Evolutionary conservation across 92 coral and sea anemone genomes (phyloP).

Genomic region (Phymanthus crucifer): DNA sequence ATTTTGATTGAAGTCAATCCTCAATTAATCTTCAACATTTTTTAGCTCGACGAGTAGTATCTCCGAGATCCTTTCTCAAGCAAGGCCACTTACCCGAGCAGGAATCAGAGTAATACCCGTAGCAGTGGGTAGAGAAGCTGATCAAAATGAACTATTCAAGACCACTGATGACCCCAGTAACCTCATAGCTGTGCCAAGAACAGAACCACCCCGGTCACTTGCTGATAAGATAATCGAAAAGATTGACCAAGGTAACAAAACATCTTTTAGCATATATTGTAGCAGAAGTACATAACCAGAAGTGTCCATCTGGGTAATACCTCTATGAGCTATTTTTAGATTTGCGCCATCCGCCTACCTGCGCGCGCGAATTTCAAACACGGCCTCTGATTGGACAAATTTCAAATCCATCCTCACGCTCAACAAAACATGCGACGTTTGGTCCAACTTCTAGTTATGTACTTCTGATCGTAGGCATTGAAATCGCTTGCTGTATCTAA

Average conservation of each 20-base stretch:
- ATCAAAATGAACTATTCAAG: conserved; percentile 41
- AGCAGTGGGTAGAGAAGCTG: conserved; percentile 61
- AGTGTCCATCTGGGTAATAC: too few relatives aligned
- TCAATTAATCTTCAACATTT: too few relatives aligned
- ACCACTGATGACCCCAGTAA: conserved; percentile 30
- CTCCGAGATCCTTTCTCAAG: conserved; percentile 26
- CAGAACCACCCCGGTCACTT: conserved; percentile 52
- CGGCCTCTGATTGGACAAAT: too few relatives aligned
- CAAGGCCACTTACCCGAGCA: conserved; percentile 48
- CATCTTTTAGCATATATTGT: not conserved
- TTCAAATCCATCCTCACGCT: too few relatives aligned
- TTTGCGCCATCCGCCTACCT: too few relatives aligned
- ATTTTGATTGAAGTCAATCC: too few relatives aligned
- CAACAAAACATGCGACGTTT: not conserved
- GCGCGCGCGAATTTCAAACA: too few relatives aligned
- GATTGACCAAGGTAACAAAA: conserved; percentile 38
- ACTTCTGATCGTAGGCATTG: too few relatives aligned
- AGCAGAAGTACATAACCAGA: too few relatives aligned
- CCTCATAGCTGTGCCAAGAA: conserved; percentile 28
- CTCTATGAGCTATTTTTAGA: too few relatives aligned
- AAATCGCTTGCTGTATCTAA: too few relatives aligned
- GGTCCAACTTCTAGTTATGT: too few relatives aligned
- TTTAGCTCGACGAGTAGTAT: conserved; percentile 19
- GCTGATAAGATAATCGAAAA: conserved; percentile 53
- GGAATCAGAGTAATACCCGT: conserved; percentile 58